These are phyloP conservation scores for Formica exsecta DNA, from an alignment of 1,140 invertebrate genomes.

Conservation along the genomic window DNA sequence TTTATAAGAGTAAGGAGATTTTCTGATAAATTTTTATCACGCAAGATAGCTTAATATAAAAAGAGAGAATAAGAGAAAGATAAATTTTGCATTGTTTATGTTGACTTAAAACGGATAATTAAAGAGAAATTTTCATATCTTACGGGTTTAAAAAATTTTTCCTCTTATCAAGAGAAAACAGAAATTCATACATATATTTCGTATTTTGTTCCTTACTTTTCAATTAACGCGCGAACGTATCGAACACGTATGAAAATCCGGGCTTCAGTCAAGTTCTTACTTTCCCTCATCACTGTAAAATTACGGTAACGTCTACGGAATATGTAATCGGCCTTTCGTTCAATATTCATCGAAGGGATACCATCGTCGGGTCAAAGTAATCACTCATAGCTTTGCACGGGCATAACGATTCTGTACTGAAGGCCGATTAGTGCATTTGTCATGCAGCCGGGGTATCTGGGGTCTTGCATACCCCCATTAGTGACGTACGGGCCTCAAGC, in stretches of 20 bases:
- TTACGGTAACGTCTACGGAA: constrained; percentile 57
- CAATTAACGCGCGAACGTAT: constrained; percentile 15
- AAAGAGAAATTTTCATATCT: not conserved
- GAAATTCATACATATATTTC: constrained; percentile 16
- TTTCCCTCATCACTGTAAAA: constrained; percentile 50
- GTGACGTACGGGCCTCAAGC: constrained; percentile 57
- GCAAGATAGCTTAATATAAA: not conserved
- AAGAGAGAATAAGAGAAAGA: not conserved
- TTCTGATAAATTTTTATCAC: constrained; percentile 44
- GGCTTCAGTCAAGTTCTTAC: constrained; percentile 12
- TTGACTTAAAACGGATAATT: not conserved
- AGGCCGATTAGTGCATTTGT: constrained; percentile 79
- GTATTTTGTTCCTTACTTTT: not conserved
- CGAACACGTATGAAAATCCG: not conserved
- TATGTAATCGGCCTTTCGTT: constrained; percentile 72
- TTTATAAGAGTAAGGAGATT: constrained; percentile 33
- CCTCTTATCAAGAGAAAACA: not conserved
- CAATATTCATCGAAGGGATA: constrained; percentile 70
- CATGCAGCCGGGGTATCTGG: constrained; percentile 74
- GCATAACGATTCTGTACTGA: constrained; percentile 74
- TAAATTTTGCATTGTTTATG: not conserved
- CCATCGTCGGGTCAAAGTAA: constrained; percentile 69
- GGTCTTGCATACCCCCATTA: constrained; percentile 71
- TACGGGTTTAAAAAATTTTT: not conserved
- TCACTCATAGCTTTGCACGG: constrained; percentile 68